Evolutionary conservation across 92 coral and sea anemone genomes (phyloP), one percentile per base, ranked within the genome.

Genomic region (Bergia puertoricense): DNA sequence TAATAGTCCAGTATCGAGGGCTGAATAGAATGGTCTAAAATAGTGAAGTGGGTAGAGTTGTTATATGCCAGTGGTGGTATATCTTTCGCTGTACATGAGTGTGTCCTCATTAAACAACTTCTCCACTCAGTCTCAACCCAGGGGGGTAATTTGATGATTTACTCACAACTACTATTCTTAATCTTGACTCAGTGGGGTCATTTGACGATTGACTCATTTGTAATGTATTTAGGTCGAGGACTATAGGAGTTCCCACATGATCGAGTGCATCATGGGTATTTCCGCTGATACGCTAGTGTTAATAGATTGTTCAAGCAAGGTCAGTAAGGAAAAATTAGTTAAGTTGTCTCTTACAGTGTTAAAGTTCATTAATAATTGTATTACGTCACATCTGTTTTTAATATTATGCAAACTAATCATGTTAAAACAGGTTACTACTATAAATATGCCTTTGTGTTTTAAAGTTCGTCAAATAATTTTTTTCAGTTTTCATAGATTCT

Each of bases 251-350:
- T 91, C 94, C n/a, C 89, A 95, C 67, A 94, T 97, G 99, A 97
- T 97, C 71, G 95, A 95, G 83, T 97, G 99, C 82, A 81, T 89
- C 71, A 91, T 97, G 95, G 98, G 95, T 39, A 91, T 97, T 40
- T 97, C 99, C 16, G 95, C 98, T 3, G 99, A 97, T 68, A 95
- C 98, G 0, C 90, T 97, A 57, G 99, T 96, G 41, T 85, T 96
- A 50, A 90, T 96, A 38, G 96, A 96, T 86, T 93, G 91, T 7
- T 92, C 98, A 2, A 96, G 95, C 81, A 94, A 95, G 95, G 98
- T 96, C 73, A 82, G 88, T 80, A 41, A 37, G 71, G 85, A 81
- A n/a, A 40, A 4, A 16, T 20, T 54, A 13, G 6, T 18, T 18
- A 18, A 18, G 69, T 14, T 57, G 4, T 8, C 30, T 20, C 4